These are phyloP conservation scores for Mastomys coucha DNA, from an alignment of 2,113 vertebrate species.

Conservation along the genomic window DNA sequence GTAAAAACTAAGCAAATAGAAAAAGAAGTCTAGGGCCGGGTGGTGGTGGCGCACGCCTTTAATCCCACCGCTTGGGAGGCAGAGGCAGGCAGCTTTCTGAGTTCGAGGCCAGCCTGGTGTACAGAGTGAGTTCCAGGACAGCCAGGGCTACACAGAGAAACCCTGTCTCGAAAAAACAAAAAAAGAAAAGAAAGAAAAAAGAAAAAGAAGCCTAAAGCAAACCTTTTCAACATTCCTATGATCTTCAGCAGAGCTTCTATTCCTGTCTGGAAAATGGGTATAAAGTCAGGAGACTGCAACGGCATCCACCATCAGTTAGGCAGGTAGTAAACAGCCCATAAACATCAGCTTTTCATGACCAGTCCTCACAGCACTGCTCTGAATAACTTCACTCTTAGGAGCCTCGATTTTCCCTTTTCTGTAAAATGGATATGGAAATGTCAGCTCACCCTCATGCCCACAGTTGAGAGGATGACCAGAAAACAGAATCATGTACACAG, in stretches of 20 bases:
- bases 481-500: background rate
- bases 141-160: too few relatives aligned
- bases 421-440: background rate
- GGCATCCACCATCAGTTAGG: background rate
- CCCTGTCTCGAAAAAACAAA: background rate
- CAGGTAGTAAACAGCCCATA: background rate
- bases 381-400: background rate
- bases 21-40: background rate
- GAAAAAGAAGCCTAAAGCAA: background rate
- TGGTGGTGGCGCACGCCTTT: too few relatives aligned
- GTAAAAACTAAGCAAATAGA: background rate
- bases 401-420: constrained; percentile 17
- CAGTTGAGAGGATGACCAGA: background rate
- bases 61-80: too few relatives aligned
- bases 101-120: too few relatives aligned
- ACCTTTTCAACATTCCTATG: background rate
- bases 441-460: background rate
- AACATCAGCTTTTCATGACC: background rate
- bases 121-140: too few relatives aligned
- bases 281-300: background rate
- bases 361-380: background rate
- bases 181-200: background rate
- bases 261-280: background rate
- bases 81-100: too few relatives aligned
- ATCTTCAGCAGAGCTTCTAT: constrained; percentile 4